Evolutionary conservation across 30 jellyfish, hydroid and myxozoan genomes (phyloP).

Genomic region (Turritopsis rubra): DNA sequence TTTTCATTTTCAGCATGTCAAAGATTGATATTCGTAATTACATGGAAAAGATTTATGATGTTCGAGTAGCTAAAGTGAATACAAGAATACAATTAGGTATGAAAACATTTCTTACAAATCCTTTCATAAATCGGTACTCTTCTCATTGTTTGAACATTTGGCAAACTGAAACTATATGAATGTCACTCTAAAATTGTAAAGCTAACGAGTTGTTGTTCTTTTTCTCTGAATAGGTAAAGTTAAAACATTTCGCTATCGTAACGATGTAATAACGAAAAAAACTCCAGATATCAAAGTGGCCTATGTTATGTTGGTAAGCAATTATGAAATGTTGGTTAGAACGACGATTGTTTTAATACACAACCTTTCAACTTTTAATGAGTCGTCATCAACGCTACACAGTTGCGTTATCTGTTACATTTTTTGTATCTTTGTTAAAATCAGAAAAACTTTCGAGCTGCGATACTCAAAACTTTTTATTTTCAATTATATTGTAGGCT

Average conservation of each 20-base stretch:
- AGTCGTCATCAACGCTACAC: no score
- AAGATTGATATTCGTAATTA: constrained; percentile 64
- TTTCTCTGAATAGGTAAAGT: constrained; percentile 30
- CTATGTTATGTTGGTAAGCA: constrained; percentile 62
- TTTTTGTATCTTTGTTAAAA: no score
- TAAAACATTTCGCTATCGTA: constrained; percentile 29
- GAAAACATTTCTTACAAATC: not conserved
- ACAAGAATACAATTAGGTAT: constrained; percentile 65
- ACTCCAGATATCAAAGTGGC: constrained; percentile 71
- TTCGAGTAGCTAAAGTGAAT: constrained; percentile 62
- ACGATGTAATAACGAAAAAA: constrained; percentile 48
- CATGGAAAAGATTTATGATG: constrained; percentile 66
- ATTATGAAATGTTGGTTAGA: not conserved
- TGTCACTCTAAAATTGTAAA: no score
- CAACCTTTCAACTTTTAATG: no score
- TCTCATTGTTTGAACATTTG: not conserved
- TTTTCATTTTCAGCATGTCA: constrained; percentile 52
- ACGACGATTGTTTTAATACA: not conserved
- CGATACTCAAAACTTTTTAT: no score
- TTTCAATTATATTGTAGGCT: constrained; percentile 43
- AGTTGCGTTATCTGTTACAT: no score
- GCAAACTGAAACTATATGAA: not conserved
- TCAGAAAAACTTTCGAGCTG: no score
- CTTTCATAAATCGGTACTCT: no score
- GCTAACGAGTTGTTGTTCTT: not conserved